Percentiles rank a stretch among this genome's conserved stretches.
phyloP scores from a whole-genome alignment of 2,113 vertebrate species.

The Nansenia antarctica region DNA sequence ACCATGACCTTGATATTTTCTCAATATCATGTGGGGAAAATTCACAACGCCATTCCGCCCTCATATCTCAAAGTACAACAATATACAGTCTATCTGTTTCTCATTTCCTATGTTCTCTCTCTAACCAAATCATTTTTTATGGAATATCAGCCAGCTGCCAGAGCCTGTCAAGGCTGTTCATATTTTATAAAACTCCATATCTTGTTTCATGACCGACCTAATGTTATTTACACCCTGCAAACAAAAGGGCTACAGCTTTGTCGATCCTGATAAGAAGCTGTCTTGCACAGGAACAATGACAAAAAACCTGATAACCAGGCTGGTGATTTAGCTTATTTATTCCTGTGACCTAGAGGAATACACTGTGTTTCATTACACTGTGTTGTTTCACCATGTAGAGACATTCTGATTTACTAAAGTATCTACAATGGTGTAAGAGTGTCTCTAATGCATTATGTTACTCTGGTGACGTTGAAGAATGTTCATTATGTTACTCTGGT shows the following conservation, averaged over 20 bases:
- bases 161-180: slow-evolving; percentile 50
- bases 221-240: slow-evolving; percentile 64
- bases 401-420: background rate
- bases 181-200: slow-evolving; percentile 66
- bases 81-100: slow-evolving; percentile 40
- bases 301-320: slow-evolving; percentile 67
- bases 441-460: no score
- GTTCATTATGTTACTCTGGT: no score
- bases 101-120: slow-evolving; percentile 41
- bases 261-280: slow-evolving; percentile 58
- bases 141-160: slow-evolving; percentile 55
- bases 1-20: background rate
- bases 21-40: slow-evolving; percentile 31
- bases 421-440: no score
- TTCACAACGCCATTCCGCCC: slow-evolving; percentile 22
- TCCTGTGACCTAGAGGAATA: slow-evolving; percentile 61
- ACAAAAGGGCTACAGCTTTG: slow-evolving; percentile 63
- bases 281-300: slow-evolving; percentile 55
- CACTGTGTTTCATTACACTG: no score
- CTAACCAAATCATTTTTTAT: slow-evolving; percentile 38
- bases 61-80: slow-evolving; percentile 37
- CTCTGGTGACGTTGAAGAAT: no score
- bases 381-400: slow-evolving; percentile 23
- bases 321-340: slow-evolving; percentile 65
- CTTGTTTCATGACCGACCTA: slow-evolving; percentile 59